These are phyloP conservation scores for Aurelia aurita DNA, from an alignment of 30 jellyfish, hydroid and myxozoan genomes.

Conservation along the genomic window DNA sequence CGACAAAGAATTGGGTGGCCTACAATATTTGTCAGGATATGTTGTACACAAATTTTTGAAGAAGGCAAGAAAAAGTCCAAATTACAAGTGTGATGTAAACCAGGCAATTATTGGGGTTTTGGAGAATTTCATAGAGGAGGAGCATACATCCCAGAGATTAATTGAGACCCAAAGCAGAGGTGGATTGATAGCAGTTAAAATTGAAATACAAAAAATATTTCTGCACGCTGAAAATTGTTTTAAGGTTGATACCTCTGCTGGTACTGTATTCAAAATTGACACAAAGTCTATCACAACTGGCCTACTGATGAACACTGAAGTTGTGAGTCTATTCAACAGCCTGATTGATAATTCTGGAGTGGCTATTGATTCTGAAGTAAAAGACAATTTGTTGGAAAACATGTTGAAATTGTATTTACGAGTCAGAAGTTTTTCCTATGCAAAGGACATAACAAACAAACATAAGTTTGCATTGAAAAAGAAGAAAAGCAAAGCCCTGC, in stretches of 20 bases:
- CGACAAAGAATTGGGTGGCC: too few species aligned
- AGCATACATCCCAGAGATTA: slow-evolving; percentile 30
- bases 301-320: background rate
- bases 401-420: slow-evolving; percentile 33
- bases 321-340: slow-evolving; percentile 11
- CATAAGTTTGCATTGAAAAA: slow-evolving; percentile 32
- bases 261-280: too few species aligned
- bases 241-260: slow-evolving; percentile 22
- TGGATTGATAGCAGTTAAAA: slow-evolving; percentile 26
- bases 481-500: slow-evolving; percentile 33
- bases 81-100: slow-evolving; percentile 17
- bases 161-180: slow-evolving; percentile 39
- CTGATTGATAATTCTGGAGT: slow-evolving; percentile 4
- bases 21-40: slow-evolving; percentile 29
- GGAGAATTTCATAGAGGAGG: slow-evolving; percentile 23
- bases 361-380: slow-evolving; percentile 22
- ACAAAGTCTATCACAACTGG: slow-evolving; percentile 6
- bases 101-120: slow-evolving; percentile 25
- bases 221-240: slow-evolving; percentile 16
- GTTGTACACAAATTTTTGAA: slow-evolving; percentile 18
- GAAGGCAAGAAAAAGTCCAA: slow-evolving; percentile 12
- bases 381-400: slow-evolving; percentile 19
- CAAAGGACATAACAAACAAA: slow-evolving; percentile 1
- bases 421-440: slow-evolving; percentile 29
- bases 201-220: slow-evolving; percentile 10